phyloP scores from a whole-genome alignment of 2,888 invertebrate genomes.

The Thecophora atra region DNA sequence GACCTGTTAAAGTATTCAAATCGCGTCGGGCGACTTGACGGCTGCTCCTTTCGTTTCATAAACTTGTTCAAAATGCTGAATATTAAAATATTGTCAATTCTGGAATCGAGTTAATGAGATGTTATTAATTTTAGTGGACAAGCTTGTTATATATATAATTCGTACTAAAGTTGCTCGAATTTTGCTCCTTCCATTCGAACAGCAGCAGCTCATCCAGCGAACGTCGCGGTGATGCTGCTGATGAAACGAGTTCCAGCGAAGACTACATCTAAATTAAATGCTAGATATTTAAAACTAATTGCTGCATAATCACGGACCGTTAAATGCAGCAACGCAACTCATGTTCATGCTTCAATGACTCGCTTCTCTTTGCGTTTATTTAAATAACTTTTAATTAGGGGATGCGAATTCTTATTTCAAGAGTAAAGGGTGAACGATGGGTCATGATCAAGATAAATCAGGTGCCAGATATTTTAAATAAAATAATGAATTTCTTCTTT shows the following conservation, averaged over 20 bases:
- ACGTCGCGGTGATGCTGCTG: no score
- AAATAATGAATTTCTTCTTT: no score
- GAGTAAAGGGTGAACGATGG: no score
- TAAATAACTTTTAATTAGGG: no score
- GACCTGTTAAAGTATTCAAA: constrained; percentile 11
- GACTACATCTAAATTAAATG: not conserved
- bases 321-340: constrained; percentile 11
- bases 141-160: constrained; percentile 22
- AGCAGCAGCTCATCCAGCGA: not conserved
- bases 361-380: no score
- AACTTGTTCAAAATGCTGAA: constrained; percentile 30
- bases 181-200: not conserved
- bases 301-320: constrained; percentile 32
- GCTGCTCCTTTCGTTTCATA: constrained; percentile 12
- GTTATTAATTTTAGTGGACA: constrained; percentile 42
- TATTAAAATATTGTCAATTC: constrained; percentile 33
- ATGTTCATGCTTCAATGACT: no score
- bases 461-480: no score
- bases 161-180: constrained; percentile 26
- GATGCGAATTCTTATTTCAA: no score
- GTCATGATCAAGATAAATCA: no score
- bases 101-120: constrained; percentile 40
- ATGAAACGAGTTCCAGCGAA: no score
- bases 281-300: constrained; percentile 28
- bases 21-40: not conserved